Base-by-base conservation (phyloP, 1,140 invertebrate species). In the Chironomus striatipennis region DNA sequence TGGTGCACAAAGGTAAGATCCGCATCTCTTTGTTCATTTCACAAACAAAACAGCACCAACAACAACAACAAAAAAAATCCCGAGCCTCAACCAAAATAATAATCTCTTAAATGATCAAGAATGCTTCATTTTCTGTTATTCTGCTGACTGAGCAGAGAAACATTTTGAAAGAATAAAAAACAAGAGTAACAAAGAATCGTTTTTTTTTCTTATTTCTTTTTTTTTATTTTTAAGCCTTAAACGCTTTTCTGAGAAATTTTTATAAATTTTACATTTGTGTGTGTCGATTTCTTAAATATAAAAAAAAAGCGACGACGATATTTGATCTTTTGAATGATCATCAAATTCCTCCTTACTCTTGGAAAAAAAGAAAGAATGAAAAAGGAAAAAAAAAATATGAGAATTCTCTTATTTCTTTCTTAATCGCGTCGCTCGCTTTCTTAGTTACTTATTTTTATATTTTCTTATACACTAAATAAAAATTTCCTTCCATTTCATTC, bases 241-340 rank as follows among this genome's bases (percentile, higher is more conserved):
- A 57, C 47, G 47, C 47, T 57, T 57, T 57, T 57, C 47, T 57
- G 47, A 57, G 47, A 57, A 57, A 57, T 57, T 57, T 57, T 57
- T 57, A 34, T 57, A 57, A n/a, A 57, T n/a, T 57, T 57, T 57
- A 70, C 65, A 70, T 70, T 18, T 70, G 65, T 70, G 65, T 70
- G 65, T 17, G 20, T 70, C 17, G 65, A 12, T 57, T n/a, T 57
- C n/a, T 70, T 18, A 70, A n/a, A 18, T 18, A 20, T n/a, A n/a
- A n/a, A 9, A 18, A 18, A 18, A 70, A 70, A 70, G 18, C 17
- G 20, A 70, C 17, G 65, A 21, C 17, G 65, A 70, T 70, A 70
- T 70, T 70, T 70, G 65, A 70, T 70, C 65, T 70, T 70, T 70
- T 70, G 17, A 70, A 70, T 70, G 65, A 70, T 70, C 65, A 70